Evolutionary conservation across 2,888 invertebrate species (phyloP), one percentile per base, ranked within the genome.

Genomic region (Cordilura impudica): DNA sequence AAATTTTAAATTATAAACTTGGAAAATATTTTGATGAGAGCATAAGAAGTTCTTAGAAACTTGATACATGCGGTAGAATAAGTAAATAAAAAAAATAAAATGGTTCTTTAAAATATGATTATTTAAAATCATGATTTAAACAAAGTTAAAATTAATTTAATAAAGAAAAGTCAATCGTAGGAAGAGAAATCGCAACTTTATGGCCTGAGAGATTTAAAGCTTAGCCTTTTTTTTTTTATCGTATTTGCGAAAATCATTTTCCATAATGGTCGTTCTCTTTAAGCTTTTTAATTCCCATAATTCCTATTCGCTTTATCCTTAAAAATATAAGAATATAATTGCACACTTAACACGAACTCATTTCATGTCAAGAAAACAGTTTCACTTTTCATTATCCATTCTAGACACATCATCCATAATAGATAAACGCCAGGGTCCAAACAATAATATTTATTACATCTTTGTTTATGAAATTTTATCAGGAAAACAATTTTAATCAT

Each of bases 1-100:
- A 63, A 63, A 16, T 61, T 47, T 45, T 61, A 63, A 63, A 49
- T 63, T 31, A 58, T 43, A 43, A 61, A 39, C 45, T 47, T 29
- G n/a, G n/a, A 39, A n/a, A 39, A n/a, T 12, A 26, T 61, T 12
- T 63, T 63, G 49, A 63, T 29, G 47, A 45, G 14, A 4, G n/a
- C 14, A n/a, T 47, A 12, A 35, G 39, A n/a, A 39, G 35, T 39
- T 39, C n/a, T 1, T 39, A n/a, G n/a, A n/a, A 39, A 39, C n/a
- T n/a, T n/a, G n/a, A n/a, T 39, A 39, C 1, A 4, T n/a, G 12
- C n/a, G 4, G 26, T n/a, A 39, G n/a, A 35, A 39, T 5, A 39
- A 12, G 10, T 35, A 39, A 39, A 39, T 39, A 39, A 39, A 39
- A 39, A 31, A 6, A 26, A 26, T 26, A 26, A 26, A 26, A 6